Percentiles rank a stretch among this genome's conserved stretches.
These are phyloP conservation scores for Bibio marci DNA, from an alignment of 2,888 invertebrate genomes.

Conservation along the genomic window DNA sequence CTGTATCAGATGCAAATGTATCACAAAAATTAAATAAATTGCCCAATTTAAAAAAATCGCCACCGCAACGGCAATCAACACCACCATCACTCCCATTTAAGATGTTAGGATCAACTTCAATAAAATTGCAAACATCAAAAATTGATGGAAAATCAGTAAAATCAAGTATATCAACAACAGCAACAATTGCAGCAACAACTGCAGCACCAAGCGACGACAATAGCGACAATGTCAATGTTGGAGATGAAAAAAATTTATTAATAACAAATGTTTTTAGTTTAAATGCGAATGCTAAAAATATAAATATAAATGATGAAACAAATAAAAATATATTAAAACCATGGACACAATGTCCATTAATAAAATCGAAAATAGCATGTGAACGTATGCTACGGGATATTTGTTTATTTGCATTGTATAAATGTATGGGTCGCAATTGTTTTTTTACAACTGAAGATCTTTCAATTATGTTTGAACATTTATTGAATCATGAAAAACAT, in stretches of 20 bases:
- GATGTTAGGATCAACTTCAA: neutral
- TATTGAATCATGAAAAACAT: slow-evolving; percentile 19
- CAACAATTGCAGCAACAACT: slow-evolving; percentile 13
- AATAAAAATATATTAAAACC: slow-evolving; percentile 29
- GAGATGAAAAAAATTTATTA: too few species aligned
- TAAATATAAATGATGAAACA: too few species aligned
- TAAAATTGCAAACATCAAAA: neutral
- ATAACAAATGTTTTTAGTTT: too few species aligned
- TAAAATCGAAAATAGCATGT: slow-evolving; percentile 4
- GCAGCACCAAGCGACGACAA: too few species aligned
- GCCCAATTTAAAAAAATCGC: neutral
- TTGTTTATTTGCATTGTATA: slow-evolving; percentile 24
- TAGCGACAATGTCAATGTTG: too few species aligned
- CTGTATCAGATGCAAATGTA: slow-evolving; percentile 1
- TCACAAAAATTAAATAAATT: neutral
- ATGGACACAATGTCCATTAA: slow-evolving; percentile 6
- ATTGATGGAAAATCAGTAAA: too few species aligned
- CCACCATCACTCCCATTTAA: neutral
- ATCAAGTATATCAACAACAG: too few species aligned
- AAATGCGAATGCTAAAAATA: too few species aligned
- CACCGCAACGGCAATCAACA: slow-evolving; percentile 3
- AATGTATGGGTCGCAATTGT: slow-evolving; percentile 37
- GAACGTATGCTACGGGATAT: slow-evolving; percentile 6
- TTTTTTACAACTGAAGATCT: slow-evolving; percentile 27
- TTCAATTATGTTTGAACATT: slow-evolving; percentile 27